Conservation (phyloP, 1,140 invertebrate species). For the Brachionus koreanus region DNA sequence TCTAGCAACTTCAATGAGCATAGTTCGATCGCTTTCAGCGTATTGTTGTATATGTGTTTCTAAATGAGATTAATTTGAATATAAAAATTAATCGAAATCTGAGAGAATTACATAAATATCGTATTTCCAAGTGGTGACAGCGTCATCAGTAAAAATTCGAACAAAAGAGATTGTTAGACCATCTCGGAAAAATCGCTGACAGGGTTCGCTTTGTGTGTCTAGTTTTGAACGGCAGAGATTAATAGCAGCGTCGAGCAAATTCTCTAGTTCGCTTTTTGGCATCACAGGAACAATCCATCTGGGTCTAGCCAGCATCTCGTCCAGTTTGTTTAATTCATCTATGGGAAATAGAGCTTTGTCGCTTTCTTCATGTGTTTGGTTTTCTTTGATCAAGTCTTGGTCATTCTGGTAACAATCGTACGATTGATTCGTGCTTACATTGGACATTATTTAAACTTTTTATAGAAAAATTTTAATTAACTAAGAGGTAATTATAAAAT, state of each 20-base stretch:
- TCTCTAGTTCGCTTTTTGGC: conserved; percentile 89
- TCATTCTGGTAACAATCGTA: neutral
- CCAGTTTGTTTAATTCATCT: conserved; percentile 24
- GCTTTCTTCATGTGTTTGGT: neutral
- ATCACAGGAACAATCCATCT: conserved; percentile 94
- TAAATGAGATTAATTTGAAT: conserved; percentile 49
- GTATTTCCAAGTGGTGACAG: conserved; percentile 92
- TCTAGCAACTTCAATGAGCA: conserved; percentile 82
- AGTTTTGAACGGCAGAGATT: conserved; percentile 75
- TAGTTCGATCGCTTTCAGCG: conserved; percentile 81
- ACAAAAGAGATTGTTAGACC: conserved; percentile 89
- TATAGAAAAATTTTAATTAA: neutral
- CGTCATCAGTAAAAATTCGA: conserved; percentile 95
- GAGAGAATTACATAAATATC: conserved; percentile 71
- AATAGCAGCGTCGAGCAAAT: conserved; percentile 80
- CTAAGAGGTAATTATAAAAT: neutral
- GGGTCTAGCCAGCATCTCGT: conserved; percentile 79
- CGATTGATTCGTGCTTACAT: conserved; percentile 22
- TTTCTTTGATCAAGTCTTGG: neutral
- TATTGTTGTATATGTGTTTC: conserved; percentile 85
- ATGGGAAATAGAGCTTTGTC: neutral
- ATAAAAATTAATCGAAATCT: neutral
- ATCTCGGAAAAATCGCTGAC: conserved; percentile 90
- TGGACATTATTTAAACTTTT: conserved; percentile 22
- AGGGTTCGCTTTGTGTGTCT: conserved; percentile 81